Percentiles rank a stretch among this genome's conserved stretches.
These are phyloP conservation scores for Drosophila melanogaster DNA, from an alignment of 1,140 invertebrate genomes.

Conservation along the genomic window Release_6_plus_ISO1_MT NT_033777.3:13278001-13278500, in stretches of 20 bases:
- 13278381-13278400: conserved; percentile 36
- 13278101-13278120: conserved; percentile 9
- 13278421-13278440: conserved; percentile 45
- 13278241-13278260: not conserved
- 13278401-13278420: conserved; percentile 39
- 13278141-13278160: conserved; percentile 6
- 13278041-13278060: conserved; percentile 3
- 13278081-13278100: conserved; percentile 2
- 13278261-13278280: not conserved
- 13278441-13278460: conserved; percentile 29
- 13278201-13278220: not conserved
- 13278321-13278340: not conserved
- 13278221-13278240: not conserved
- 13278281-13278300: not conserved
- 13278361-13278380: conserved; percentile 13
- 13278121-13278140: conserved; percentile 8
- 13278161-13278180: conserved; percentile 1
- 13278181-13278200: not conserved
- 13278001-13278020: not conserved
- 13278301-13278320: not conserved
- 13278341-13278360: conserved; percentile 10
- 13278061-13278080: not conserved
- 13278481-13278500: conserved; percentile 9
- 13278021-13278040: not conserved
- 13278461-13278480: conserved; percentile 11